These are phyloP conservation scores for Xenentodon cancila DNA, from an alignment of 2,797 vertebrate species.

Conservation along the genomic window DNA sequence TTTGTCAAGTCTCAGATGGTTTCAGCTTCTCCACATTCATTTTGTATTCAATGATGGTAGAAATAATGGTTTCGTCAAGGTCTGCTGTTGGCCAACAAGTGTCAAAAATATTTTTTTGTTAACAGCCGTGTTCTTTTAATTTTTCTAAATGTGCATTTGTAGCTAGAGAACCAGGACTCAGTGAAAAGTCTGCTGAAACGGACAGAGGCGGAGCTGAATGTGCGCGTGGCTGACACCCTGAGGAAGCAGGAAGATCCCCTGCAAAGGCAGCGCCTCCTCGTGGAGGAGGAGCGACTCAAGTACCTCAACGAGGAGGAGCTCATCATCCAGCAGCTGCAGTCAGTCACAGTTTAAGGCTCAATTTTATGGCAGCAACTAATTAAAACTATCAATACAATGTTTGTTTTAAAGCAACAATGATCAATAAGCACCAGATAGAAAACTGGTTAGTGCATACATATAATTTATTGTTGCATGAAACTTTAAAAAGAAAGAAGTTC, in stretches of 20 bases:
- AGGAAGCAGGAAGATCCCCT: constrained; percentile 97
- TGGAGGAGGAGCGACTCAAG: constrained; percentile 97
- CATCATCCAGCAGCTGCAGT: constrained; percentile 98
- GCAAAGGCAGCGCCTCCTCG: constrained; percentile 96
- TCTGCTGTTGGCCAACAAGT: background rate
- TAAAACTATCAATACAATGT: no score
- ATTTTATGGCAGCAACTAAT: no score
- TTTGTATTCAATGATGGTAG: background rate
- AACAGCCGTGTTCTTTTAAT: background rate
- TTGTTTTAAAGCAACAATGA: no score
- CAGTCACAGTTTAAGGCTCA: constrained; percentile 59
- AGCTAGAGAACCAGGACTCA: constrained; percentile 96
- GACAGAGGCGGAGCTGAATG: constrained; percentile 92
- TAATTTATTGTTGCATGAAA: constrained; percentile 26
- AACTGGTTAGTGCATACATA: background rate
- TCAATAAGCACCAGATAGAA: background rate
- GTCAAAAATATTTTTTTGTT: background rate
- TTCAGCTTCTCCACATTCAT: background rate
- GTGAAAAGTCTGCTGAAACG: constrained; percentile 91
- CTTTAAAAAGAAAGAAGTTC: background rate
- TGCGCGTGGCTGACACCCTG: constrained; percentile 91
- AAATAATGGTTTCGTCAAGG: constrained; percentile 15
- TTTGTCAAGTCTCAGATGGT: constrained; percentile 1
- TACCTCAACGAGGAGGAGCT: constrained; percentile 99
- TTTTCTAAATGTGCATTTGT: constrained; percentile 29